Evolutionary conservation across 2,888 invertebrate species (phyloP).

Genomic region (Protophormia terraenovae): DNA sequence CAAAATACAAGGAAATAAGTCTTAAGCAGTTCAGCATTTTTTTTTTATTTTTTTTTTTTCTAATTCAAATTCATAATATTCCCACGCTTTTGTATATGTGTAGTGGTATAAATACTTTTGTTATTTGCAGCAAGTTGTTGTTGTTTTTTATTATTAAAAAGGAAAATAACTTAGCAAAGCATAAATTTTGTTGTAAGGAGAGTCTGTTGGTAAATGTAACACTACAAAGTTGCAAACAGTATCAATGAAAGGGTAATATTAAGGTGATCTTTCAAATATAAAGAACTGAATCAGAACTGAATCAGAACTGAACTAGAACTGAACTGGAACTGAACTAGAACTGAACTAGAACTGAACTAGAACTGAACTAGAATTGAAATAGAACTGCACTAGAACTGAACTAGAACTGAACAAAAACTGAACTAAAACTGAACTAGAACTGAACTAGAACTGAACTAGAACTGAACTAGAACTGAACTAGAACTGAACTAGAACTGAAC

Average conservation of each 20-base stretch:
- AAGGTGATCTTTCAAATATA: too few relatives aligned
- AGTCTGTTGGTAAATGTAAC: not conserved
- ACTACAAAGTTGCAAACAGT: not conserved
- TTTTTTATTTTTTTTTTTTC: slow-evolving; percentile 36
- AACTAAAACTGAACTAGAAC: not conserved
- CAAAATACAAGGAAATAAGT: slow-evolving; percentile 79
- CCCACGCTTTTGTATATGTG: slow-evolving; percentile 64
- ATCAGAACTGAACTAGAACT: not conserved
- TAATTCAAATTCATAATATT: slow-evolving; percentile 60
- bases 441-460: not conserved
- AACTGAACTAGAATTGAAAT: not conserved
- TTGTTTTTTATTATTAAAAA: slow-evolving; percentile 28
- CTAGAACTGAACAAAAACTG: not conserved
- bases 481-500: not conserved
- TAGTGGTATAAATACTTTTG: slow-evolving; percentile 18
- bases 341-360: not conserved
- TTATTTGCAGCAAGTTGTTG: slow-evolving; percentile 60
- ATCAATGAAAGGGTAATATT: not conserved
- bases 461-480: not conserved
- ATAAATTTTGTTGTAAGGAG: slow-evolving; percentile 50
- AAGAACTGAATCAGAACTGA: not conserved
- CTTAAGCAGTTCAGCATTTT: slow-evolving; percentile 72
- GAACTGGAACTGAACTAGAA: not conserved
- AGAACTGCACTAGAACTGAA: not conserved
- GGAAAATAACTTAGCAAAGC: slow-evolving; percentile 60